These are phyloP conservation scores for Gallinago media DNA, from an alignment of 2,113 vertebrate genomes.

Conservation along the genomic window DNA sequence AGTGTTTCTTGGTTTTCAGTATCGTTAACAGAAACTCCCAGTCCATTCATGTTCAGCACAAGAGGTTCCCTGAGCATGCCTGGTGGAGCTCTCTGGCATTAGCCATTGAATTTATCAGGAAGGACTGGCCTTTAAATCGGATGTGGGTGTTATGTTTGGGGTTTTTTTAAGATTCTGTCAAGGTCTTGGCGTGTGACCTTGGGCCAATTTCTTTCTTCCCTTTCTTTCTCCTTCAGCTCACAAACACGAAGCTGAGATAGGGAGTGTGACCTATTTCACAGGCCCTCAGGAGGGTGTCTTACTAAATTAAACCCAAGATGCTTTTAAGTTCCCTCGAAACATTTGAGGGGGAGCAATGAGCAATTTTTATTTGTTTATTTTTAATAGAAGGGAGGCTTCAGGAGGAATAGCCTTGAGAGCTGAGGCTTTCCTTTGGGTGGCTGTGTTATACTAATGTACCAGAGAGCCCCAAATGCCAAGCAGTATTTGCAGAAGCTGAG, in stretches of 20 bases:
- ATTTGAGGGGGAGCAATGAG: not conserved
- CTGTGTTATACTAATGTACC: no score
- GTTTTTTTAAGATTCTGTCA: not conserved
- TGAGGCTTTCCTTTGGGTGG: not conserved
- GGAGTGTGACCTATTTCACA: not conserved
- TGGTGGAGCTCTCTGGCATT: not conserved
- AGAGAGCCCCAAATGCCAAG: not conserved
- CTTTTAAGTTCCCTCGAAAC: not conserved
- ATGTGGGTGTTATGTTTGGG: not conserved
- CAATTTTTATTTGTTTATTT: not conserved
- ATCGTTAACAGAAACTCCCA: not conserved
- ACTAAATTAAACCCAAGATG: not conserved
- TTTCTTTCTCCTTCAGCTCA: not conserved
- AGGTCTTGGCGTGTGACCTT: not conserved
- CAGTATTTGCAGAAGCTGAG: rapidly evolving
- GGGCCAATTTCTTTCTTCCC: not conserved
- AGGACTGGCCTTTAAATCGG: not conserved
- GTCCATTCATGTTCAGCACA: rapidly evolving
- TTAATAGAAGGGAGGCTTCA: not conserved
- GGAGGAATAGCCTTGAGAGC: not conserved
- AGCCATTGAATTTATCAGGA: not conserved
- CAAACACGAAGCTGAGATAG: no score
- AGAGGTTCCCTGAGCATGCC: not conserved
- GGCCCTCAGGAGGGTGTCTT: not conserved
- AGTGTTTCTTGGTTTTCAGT: rapidly evolving